Conservation (phyloP, 2,888 invertebrate species). For the Thereva unica region DNA sequence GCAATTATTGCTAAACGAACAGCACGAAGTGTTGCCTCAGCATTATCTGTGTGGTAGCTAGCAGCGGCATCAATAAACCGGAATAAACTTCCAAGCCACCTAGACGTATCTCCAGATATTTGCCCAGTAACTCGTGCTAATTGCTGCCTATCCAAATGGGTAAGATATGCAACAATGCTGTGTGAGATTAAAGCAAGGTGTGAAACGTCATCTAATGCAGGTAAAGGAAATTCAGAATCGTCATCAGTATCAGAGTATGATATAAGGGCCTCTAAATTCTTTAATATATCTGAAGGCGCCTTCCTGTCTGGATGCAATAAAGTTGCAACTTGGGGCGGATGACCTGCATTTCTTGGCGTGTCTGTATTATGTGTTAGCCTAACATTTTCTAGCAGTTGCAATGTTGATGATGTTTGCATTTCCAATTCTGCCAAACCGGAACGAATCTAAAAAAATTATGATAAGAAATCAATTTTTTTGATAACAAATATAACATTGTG, state of each 20-base stretch:
- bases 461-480: too few species aligned
- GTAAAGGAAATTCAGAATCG: conserved; percentile 63
- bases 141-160: conserved; percentile 78
- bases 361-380: conserved; percentile 46
- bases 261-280: conserved; percentile 67
- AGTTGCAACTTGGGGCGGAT: conserved; percentile 45
- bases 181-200: conserved; percentile 79
- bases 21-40: conserved; percentile 80
- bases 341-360: not conserved
- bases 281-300: conserved; percentile 59
- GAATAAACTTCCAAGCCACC: conserved; percentile 87
- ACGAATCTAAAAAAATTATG: conserved; percentile 63
- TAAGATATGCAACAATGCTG: conserved; percentile 83
- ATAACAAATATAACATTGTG: not conserved
- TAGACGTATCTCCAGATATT: conserved; percentile 81
- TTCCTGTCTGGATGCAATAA: conserved; percentile 64
- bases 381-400: conserved; percentile 70
- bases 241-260: conserved; percentile 67
- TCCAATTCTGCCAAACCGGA: conserved; percentile 68
- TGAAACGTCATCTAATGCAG: conserved; percentile 66
- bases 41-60: conserved; percentile 85
- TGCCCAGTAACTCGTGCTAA: conserved; percentile 79
- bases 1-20: conserved; percentile 56
- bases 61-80: conserved; percentile 82
- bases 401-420: conserved; percentile 74